Percentiles rank a stretch among this genome's conserved stretches.
Evolutionary conservation across 1,140 invertebrate species (phyloP).

Genomic region (Diuraphis noxia): DNA sequence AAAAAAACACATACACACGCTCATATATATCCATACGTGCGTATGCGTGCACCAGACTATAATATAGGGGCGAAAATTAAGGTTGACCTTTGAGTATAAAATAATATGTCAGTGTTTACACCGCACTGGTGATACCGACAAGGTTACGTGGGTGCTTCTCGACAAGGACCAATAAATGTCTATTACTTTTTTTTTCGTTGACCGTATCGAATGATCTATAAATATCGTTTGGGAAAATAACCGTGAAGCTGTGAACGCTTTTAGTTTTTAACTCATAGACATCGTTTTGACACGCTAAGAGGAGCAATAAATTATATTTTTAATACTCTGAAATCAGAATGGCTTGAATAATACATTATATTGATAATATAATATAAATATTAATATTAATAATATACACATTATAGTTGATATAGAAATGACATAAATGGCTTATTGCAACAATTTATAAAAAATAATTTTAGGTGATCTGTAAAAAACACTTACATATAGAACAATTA

Average conservation of each 20-base stretch:
- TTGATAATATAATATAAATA: not conserved
- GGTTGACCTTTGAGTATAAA: slow-evolving; percentile 36
- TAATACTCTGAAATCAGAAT: not conserved
- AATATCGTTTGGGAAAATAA: slow-evolving; percentile 17
- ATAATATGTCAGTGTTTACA: slow-evolving; percentile 26
- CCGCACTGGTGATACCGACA: not conserved
- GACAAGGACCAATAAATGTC: not conserved
- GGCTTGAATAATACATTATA: not conserved
- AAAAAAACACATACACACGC: not conserved
- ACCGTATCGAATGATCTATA: slow-evolving; percentile 31
- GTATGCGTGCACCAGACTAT: not conserved
- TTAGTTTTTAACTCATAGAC: not conserved
- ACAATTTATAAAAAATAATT: too few relatives aligned
- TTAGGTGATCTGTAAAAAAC: too few relatives aligned
- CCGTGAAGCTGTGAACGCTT: slow-evolving; percentile 38
- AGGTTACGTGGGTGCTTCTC: slow-evolving; percentile 14
- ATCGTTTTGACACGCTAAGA: not conserved
- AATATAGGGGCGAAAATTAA: slow-evolving; percentile 46
- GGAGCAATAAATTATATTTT: not conserved
- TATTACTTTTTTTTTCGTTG: not conserved
- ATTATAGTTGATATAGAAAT: too few relatives aligned
- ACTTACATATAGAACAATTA: too few relatives aligned
- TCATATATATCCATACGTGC: too few relatives aligned
- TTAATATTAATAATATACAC: not conserved
- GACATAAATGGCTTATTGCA: too few relatives aligned